Evolutionary conservation across 1,140 invertebrate species (phyloP), one percentile per base, ranked within the genome.

Genomic region (Rhopalosiphum maidis): DNA sequence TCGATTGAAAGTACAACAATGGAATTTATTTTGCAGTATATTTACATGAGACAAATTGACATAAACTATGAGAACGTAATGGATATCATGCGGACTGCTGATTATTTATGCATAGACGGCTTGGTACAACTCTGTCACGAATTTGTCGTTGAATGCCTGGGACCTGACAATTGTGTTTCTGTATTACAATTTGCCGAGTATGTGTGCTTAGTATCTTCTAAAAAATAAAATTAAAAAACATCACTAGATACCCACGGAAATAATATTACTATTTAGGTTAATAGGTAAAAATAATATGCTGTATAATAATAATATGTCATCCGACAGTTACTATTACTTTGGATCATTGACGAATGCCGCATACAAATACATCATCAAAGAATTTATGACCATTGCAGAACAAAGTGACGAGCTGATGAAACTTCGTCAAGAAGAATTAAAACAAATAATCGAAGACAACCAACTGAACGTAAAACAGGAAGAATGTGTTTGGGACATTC

Each of bases 51-150:
- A 46, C 96, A 96, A 89, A 94, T 96, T 6, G 96, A 97, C 93
- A 96, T 99, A 2, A 97, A 96, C 51, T 96, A 96, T 7, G 96
- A 97, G 37, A 98, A 98, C 94, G 98, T 98, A 0, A 97, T 97
- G 94, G 96, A 97, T 93, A 95, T 98, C 6, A 95, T 98, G 25
- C 96, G 96, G 90, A 96, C 96, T 7, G 97, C 97, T 0, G 97
- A 98, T 95, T 98, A 98, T 95, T 96, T 99, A 46, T 96, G 97
- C 91, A 97, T 99, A 68, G 95, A 97, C 30, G 97, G 97, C 1
- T 96, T 98, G 5, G 95, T 98, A 22, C 96, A 97, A 92, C 95
- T 97, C 0, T 98, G 98, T 95, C 97, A 97, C 94, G 96, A 98
- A 82, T 98, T 97, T 95, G 95, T 99, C 0, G 94, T 95, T 91